phyloP scores from a whole-genome alignment of 1,140 invertebrate genomes.

The Coptotermes formosanus region DNA sequence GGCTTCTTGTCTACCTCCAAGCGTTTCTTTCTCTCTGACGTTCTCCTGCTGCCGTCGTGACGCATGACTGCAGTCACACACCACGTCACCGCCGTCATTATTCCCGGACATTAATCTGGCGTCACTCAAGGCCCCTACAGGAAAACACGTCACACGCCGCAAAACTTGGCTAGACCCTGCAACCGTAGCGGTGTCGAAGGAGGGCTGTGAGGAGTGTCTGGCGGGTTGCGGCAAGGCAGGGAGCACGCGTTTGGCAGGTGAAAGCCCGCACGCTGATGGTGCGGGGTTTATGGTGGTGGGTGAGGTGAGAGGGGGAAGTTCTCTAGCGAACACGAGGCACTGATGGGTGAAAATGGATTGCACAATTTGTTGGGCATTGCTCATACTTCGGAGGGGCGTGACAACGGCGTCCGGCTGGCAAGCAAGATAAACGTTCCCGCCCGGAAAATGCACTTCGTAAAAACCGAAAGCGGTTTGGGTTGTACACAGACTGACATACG shows the following conservation, averaged over 20 bases:
- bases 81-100: background rate
- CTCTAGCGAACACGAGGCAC: background rate
- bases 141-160: slow-evolving; percentile 6
- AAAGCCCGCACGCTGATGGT: background rate
- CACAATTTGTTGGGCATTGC: slow-evolving; percentile 17
- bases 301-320: background rate
- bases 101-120: slow-evolving; percentile 27
- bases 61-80: background rate
- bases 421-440: background rate
- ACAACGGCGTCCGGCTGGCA: too few species aligned
- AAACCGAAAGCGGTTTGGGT: too few species aligned
- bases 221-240: slow-evolving; percentile 1
- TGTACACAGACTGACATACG: too few species aligned
- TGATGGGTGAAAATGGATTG: background rate
- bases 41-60: background rate
- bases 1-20: background rate
- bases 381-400: background rate
- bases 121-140: slow-evolving; percentile 7
- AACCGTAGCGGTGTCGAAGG: slow-evolving; percentile 7
- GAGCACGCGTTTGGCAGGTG: slow-evolving; percentile 9
- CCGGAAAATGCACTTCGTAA: background rate
- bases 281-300: background rate
- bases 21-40: background rate
- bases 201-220: background rate
- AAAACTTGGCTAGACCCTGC: slow-evolving; percentile 17